These are phyloP conservation scores for Buteo buteo DNA, from an alignment of 2,113 vertebrate species.

Conservation along the genomic window DNA sequence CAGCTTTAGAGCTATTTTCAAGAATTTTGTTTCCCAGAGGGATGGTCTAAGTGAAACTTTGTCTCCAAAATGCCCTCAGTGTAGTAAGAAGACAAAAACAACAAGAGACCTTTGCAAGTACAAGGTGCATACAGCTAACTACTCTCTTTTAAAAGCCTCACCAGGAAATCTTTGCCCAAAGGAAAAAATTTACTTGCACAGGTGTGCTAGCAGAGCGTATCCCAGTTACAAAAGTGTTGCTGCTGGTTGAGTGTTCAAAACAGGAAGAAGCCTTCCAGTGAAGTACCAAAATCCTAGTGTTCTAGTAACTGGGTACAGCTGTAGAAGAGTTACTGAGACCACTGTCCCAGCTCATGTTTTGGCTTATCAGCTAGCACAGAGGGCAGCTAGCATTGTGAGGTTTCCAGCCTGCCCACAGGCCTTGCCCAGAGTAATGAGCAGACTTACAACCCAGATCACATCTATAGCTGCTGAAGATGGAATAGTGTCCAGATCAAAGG, in stretches of 20 bases:
- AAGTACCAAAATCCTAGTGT: not conserved
- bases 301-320: not conserved
- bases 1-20: constrained; percentile 29
- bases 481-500: not conserved
- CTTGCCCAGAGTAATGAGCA: not conserved
- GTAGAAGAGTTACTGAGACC: not conserved
- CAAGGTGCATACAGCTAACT: not conserved
- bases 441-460: not conserved
- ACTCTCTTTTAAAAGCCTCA: not conserved
- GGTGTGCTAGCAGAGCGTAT: not conserved
- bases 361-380: not conserved
- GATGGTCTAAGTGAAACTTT: not conserved
- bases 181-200: not conserved
- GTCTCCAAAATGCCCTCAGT: not conserved
- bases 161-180: not conserved
- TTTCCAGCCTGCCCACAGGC: not conserved
- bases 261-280: not conserved
- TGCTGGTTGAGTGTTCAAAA: not conserved
- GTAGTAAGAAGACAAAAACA: not conserved
- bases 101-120: not conserved
- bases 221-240: not conserved
- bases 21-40: not conserved
- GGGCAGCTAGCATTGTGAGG: not conserved
- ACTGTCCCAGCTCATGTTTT: not conserved
- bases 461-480: not conserved